Evolutionary conservation across 2,888 invertebrate species (phyloP).

Genomic region (Asteroscopus sphinx): DNA sequence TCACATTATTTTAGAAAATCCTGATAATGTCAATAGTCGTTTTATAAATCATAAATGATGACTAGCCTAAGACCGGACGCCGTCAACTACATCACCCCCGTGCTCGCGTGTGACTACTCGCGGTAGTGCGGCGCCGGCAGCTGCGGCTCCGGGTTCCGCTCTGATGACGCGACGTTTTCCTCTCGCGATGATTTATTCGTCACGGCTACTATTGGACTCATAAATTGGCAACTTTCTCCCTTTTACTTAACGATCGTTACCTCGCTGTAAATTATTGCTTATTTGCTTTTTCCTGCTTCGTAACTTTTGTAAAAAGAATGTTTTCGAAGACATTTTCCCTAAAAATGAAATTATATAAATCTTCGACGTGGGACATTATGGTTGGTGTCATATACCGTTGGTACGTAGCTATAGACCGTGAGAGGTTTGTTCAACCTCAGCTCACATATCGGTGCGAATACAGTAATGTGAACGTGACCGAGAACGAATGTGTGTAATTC

Average conservation of each 20-base stretch:
- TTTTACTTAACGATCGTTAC: constrained; percentile 41
- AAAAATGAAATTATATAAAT: constrained; percentile 27
- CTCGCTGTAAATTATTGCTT: constrained; percentile 35
- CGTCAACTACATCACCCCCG: too few species aligned
- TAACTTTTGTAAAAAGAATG: constrained; percentile 24
- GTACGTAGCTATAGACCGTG: background rate
- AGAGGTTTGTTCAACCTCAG: background rate
- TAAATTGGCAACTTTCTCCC: constrained; percentile 55
- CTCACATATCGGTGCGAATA: background rate
- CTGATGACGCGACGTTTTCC: constrained; percentile 10
- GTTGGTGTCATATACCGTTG: background rate
- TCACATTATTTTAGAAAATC: too few species aligned
- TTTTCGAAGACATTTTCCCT: constrained; percentile 12
- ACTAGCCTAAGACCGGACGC: too few species aligned
- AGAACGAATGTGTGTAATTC: constrained; percentile 1
- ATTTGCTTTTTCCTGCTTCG: constrained; percentile 36
- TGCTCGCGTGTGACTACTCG: too few species aligned
- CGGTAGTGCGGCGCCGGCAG: background rate
- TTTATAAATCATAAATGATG: too few species aligned
- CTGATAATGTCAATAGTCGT: too few species aligned
- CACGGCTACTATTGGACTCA: constrained; percentile 42
- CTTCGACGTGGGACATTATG: background rate
- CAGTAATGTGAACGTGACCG: background rate
- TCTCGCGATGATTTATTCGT: constrained; percentile 38
- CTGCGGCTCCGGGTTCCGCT: constrained; percentile 9